Percentiles rank a stretch among this genome's conserved stretches.
These are phyloP conservation scores for Choristoneura rosaceana DNA, from an alignment of 2,888 invertebrate species.

Conservation along the genomic window DNA sequence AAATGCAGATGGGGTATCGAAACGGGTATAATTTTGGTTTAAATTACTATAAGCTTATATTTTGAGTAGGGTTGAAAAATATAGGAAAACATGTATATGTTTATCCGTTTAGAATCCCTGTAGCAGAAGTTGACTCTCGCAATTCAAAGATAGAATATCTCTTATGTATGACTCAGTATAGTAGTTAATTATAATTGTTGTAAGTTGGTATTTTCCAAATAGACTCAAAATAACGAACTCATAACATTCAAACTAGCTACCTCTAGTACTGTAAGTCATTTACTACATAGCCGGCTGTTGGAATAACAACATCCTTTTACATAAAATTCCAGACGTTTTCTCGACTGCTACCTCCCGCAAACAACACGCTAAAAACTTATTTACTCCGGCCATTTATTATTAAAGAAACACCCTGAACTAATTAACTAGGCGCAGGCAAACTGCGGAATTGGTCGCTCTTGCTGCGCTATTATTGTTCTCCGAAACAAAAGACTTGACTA, in stretches of 20 bases:
- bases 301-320: neutral
- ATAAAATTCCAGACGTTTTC: neutral
- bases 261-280: neutral
- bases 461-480: conserved; percentile 31
- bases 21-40: too few relatives aligned
- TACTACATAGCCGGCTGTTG: neutral
- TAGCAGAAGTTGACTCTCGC: too few relatives aligned
- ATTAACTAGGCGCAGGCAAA: conserved; percentile 36
- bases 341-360: neutral
- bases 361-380: conserved; percentile 15
- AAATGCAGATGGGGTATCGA: too few relatives aligned
- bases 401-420: conserved; percentile 34
- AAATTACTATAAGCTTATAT: too few relatives aligned
- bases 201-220: neutral
- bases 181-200: neutral
- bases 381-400: conserved; percentile 29
- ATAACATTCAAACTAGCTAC: neutral
- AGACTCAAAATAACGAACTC: neutral
- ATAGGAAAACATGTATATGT: too few relatives aligned
- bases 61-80: too few relatives aligned
- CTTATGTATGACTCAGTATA: neutral
- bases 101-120: too few relatives aligned
- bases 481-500: conserved; percentile 36
- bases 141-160: neutral
- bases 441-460: conserved; percentile 37